These are phyloP conservation scores for Napeogenes sylphis DNA, from an alignment of 2,888 invertebrate genomes.

Conservation along the genomic window DNA sequence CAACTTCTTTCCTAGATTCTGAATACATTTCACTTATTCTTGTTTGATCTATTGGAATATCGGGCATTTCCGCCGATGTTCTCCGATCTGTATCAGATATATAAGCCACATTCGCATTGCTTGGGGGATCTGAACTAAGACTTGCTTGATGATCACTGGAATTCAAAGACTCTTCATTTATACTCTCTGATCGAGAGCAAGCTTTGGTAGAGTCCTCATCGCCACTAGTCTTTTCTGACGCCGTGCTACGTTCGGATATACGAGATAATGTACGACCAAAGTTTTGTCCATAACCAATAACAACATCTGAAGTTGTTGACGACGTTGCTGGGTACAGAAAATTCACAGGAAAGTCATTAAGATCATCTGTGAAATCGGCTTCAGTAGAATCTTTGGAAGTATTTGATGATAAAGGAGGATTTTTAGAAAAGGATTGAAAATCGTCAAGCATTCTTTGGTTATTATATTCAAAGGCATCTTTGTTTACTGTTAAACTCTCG, in stretches of 20 bases:
- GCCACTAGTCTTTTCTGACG: slow-evolving; percentile 91
- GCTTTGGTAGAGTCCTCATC: slow-evolving; percentile 92
- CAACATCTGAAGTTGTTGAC: slow-evolving; percentile 81
- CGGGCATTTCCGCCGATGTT: slow-evolving; percentile 91
- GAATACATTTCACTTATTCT: slow-evolving; percentile 78
- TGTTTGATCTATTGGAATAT: slow-evolving; percentile 86
- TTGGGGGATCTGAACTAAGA: slow-evolving; percentile 89
- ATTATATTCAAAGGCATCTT: slow-evolving; percentile 67
- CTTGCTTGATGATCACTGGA: slow-evolving; percentile 92
- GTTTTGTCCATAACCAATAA: slow-evolving; percentile 84
- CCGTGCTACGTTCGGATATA: slow-evolving; percentile 92
- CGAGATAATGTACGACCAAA: slow-evolving; percentile 89
- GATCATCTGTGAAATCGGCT: slow-evolving; percentile 84
- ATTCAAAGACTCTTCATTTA: slow-evolving; percentile 89
- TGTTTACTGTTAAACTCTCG: slow-evolving; percentile 73
- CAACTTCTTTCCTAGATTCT: slow-evolving; percentile 71
- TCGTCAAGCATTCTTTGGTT: slow-evolving; percentile 70
- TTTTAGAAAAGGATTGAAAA: slow-evolving; percentile 71
- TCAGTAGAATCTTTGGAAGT: slow-evolving; percentile 78
- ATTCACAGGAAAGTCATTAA: slow-evolving; percentile 85
- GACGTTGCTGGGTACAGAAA: slow-evolving; percentile 85
- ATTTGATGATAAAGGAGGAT: slow-evolving; percentile 68
- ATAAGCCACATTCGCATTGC: slow-evolving; percentile 83
- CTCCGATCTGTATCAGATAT: slow-evolving; percentile 88
- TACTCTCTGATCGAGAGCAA: slow-evolving; percentile 88